A percentile compares a stretch with the other conserved stretches of the same genome.
Conservation (phyloP, 2,888 invertebrate species). For the Stenchaetothrips biformis region DNA sequence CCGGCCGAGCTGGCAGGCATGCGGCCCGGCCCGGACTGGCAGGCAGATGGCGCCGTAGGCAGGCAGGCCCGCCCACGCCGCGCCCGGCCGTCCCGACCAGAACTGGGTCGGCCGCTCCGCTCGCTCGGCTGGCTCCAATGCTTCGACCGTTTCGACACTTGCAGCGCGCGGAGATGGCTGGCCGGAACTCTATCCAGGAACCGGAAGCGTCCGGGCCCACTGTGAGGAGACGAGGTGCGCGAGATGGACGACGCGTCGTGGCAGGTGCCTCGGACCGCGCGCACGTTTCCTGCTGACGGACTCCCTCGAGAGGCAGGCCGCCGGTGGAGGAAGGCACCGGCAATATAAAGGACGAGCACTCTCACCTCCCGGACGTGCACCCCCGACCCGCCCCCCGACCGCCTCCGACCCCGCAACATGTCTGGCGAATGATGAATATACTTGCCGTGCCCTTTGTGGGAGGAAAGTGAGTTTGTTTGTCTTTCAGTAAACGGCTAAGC, state of each 20-base stretch:
- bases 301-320: too few relatives aligned
- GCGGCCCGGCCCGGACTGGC: constrained; percentile 50
- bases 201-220: too few relatives aligned
- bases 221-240: too few relatives aligned
- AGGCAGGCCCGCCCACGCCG: constrained; percentile 42
- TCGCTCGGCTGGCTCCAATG: too few relatives aligned
- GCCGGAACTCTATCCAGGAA: too few relatives aligned
- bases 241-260: too few relatives aligned
- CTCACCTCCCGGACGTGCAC: not conserved
- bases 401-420: not conserved
- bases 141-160: too few relatives aligned
- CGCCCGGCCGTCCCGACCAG: too few relatives aligned
- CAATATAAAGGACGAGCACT: not conserved
- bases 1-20: constrained; percentile 44
- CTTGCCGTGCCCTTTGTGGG: not conserved
- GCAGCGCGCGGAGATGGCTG: too few relatives aligned
- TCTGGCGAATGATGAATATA: not conserved
- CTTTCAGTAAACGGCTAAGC: not conserved
- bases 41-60: constrained; percentile 61
- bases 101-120: too few relatives aligned
- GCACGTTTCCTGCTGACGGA: too few relatives aligned
- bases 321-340: not conserved
- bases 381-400: not conserved
- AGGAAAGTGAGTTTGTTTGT: not conserved
- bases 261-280: too few relatives aligned